Evolutionary conservation across 1,140 invertebrate species (phyloP), one percentile per base, ranked within the genome.

Genomic region (Lutraria rhynchaena): DNA sequence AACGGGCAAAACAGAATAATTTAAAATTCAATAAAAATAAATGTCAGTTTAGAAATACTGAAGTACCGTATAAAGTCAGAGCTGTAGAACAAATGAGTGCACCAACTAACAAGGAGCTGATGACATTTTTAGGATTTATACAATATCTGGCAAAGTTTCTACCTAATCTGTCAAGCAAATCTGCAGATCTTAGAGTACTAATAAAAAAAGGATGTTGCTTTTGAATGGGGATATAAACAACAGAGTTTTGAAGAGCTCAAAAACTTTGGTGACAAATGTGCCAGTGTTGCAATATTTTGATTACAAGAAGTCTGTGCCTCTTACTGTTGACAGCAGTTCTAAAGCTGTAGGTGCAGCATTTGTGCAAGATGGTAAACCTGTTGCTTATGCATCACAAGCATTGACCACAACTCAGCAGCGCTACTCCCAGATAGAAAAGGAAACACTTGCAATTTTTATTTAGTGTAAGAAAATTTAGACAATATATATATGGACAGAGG

Each of bases 381-480:
- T 94, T 2, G 58, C 86, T 27, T 93, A 89, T 89, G 89, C 91
- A 4, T 93, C 92, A 3, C 77, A 91, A 49, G 87, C 91, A 13
- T 81, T 94, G 17, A 92, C 33, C 87, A 81, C 31, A 70, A 89
- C 82, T 73, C 84, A 70, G 85, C 92, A 55, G 90, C 19, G 60
- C 13, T 87, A 86, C 60, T 77, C 84, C 19, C 92, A 94, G 86
- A 91, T 94, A 0, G 93, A 94, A 85, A 87, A 92, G 86, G 94
- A 95, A 88, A 93, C 92, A 11, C 83, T 93, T 9, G 92, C 92
- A 9, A 90, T 94, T 7, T 24, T 41, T 94, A n/a, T 46, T 41
- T 88, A 92, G 91, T 4, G 90, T 94, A n/a, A 87, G 11, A 65
- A 92, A 92, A 83, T 95, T 94, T 88, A 90, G 93, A 51, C 86